These are phyloP conservation scores for Entelurus aequoreus DNA, from an alignment of 2,113 vertebrate genomes.

Conservation along the genomic window DNA sequence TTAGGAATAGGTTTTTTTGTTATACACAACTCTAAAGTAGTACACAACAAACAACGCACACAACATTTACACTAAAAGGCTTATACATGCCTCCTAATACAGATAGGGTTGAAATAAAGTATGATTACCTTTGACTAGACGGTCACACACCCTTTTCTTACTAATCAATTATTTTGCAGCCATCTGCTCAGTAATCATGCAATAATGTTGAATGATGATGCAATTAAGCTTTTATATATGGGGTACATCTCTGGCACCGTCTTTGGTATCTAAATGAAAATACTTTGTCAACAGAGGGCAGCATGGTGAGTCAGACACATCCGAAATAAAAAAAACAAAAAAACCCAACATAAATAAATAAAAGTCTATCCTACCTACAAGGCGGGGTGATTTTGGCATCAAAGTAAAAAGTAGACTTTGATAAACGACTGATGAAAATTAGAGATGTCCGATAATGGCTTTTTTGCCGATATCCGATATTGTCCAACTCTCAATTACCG, in stretches of 20 bases:
- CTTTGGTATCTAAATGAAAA: slow-evolving; percentile 30
- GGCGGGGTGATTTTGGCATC: too few relatives aligned
- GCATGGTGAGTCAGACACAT: too few relatives aligned
- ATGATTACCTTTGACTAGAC: background rate
- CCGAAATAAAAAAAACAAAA: too few relatives aligned
- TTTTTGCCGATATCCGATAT: too few relatives aligned
- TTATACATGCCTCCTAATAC: background rate
- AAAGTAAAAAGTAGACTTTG: too few relatives aligned
- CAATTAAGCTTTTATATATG: slow-evolving; percentile 13
- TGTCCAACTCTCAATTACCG: too few relatives aligned
- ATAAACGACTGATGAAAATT: too few relatives aligned
- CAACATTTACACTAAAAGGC: background rate
- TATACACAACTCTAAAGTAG: background rate
- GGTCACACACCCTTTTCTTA: background rate
- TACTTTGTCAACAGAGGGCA: slow-evolving; percentile 13
- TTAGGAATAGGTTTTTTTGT: too few relatives aligned
- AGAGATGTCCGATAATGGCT: too few relatives aligned
- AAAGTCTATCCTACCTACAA: too few relatives aligned
- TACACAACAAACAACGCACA: background rate
- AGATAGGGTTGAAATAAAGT: background rate
- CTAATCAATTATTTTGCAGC: background rate
- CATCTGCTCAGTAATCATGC: slow-evolving; percentile 4
- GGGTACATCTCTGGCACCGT: slow-evolving; percentile 1
- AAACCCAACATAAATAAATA: too few relatives aligned
- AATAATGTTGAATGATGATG: slow-evolving; percentile 12